Conservation (phyloP, 2,888 invertebrate genomes). For the Drosophila hamatofila region DNA sequence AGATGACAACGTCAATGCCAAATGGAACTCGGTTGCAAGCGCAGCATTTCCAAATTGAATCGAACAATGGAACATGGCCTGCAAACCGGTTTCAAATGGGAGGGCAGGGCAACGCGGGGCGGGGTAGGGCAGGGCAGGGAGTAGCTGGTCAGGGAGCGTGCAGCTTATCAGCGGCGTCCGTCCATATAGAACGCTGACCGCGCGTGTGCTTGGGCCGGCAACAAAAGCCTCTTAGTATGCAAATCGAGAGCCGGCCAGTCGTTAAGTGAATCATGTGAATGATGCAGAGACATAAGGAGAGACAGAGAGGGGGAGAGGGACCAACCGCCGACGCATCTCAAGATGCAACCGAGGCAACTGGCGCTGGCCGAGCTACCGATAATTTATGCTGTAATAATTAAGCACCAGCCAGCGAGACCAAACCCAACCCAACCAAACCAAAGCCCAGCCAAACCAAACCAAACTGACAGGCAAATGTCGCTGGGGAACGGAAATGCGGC, state of each 20-base stretch:
- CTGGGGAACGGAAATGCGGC: slow-evolving; percentile 57
- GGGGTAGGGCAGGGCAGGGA: neutral
- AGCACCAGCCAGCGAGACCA: slow-evolving; percentile 51
- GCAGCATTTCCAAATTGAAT: slow-evolving; percentile 24
- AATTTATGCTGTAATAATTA: slow-evolving; percentile 81
- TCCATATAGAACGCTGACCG: slow-evolving; percentile 37
- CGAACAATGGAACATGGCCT: slow-evolving; percentile 38
- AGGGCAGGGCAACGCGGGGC: neutral
- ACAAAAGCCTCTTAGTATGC: slow-evolving; percentile 77
- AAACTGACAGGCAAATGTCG: slow-evolving; percentile 64
- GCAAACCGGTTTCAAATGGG: slow-evolving; percentile 42
- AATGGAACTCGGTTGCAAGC: slow-evolving; percentile 34
- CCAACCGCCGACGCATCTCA: slow-evolving; percentile 54
- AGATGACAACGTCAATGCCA: slow-evolving; percentile 34
- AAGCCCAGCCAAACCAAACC: slow-evolving; percentile 42
- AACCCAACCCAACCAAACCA: slow-evolving; percentile 30
- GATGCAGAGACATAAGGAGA: slow-evolving; percentile 25
- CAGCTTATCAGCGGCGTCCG: slow-evolving; percentile 46
- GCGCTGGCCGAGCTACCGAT: slow-evolving; percentile 45
- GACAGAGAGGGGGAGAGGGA: neutral
- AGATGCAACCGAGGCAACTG: slow-evolving; percentile 52
- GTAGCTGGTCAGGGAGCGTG: neutral
- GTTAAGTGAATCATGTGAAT: slow-evolving; percentile 66
- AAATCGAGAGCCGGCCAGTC: slow-evolving; percentile 60
- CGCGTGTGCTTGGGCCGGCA: slow-evolving; percentile 21